A percentile compares a stretch with the other conserved stretches of the same genome.
Evolutionary conservation across 2,797 vertebrate genomes (phyloP).

Genomic region (Spondyliosoma cantharus): DNA sequence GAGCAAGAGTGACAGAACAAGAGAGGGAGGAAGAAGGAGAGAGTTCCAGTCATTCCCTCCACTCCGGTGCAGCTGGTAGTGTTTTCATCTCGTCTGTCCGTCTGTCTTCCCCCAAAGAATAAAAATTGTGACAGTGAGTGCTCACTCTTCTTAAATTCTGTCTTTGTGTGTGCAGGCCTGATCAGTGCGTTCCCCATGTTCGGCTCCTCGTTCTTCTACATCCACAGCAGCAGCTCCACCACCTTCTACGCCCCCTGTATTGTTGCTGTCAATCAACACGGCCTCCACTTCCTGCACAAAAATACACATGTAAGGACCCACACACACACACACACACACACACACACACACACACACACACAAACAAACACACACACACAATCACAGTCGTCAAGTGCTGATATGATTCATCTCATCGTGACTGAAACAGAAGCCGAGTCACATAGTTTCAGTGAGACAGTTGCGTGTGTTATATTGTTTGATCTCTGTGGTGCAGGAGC

Average conservation of each 20-base stretch:
- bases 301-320: conserved; percentile 89
- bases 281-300: conserved; percentile 95
- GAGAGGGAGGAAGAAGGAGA: too few species aligned
- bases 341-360: conserved; percentile 89
- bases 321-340: conserved; percentile 7
- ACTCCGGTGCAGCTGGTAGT: too few species aligned
- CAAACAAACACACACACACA: conserved; percentile 8
- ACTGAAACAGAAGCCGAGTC: conserved; percentile 28
- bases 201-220: conserved; percentile 97
- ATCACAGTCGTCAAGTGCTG: neutral
- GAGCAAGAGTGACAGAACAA: too few species aligned
- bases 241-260: conserved; percentile 91
- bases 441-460: neutral
- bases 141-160: neutral
- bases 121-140: neutral
- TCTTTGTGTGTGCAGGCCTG: conserved; percentile 84
- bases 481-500: conserved; percentile 83
- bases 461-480: conserved; percentile 18
- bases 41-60: too few species aligned
- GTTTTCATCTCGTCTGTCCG: neutral
- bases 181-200: conserved; percentile 95
- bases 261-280: conserved; percentile 94
- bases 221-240: conserved; percentile 95
- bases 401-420: conserved; percentile 34
- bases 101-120: neutral